Conservation (phyloP, 1,140 invertebrate genomes). For the Procambarus clarkii region DNA sequence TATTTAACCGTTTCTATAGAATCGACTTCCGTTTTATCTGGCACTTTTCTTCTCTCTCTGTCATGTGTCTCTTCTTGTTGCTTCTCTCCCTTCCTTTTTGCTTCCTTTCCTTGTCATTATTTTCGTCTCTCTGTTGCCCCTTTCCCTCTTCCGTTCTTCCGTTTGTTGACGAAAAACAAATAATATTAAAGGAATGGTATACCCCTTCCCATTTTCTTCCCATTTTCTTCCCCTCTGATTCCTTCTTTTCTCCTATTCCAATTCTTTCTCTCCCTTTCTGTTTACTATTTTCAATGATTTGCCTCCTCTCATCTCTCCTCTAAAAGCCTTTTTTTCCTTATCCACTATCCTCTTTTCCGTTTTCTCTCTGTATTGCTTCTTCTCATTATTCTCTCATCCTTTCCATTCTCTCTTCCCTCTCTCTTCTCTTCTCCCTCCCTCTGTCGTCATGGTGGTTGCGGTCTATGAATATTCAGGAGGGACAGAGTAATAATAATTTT, state of each 20-base stretch:
- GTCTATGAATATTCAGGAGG: neutral
- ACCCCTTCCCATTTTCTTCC: neutral
- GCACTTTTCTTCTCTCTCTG: too few relatives aligned
- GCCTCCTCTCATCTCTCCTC: neutral
- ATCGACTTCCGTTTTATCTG: too few relatives aligned
- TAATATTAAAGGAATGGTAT: too few relatives aligned
- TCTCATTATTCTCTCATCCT: too few relatives aligned
- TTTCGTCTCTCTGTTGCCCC: neutral
- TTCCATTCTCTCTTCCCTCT: neutral
- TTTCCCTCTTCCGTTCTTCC: neutral
- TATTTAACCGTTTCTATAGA: too few relatives aligned
- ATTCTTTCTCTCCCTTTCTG: neutral
- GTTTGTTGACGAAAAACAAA: too few relatives aligned
- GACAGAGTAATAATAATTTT: neutral
- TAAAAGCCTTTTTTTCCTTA: neutral
- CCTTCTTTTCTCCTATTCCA: neutral
- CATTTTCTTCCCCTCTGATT: neutral
- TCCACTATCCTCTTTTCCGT: too few relatives aligned
- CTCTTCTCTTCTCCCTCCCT: neutral
- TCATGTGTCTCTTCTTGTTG: neutral
- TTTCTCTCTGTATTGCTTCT: too few relatives aligned
- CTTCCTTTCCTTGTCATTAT: neutral
- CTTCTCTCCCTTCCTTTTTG: neutral
- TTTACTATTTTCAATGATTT: neutral
- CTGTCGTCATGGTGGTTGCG: neutral